Conservation (phyloP, 1,140 invertebrate species). For the Brachionus koreanus region DNA sequence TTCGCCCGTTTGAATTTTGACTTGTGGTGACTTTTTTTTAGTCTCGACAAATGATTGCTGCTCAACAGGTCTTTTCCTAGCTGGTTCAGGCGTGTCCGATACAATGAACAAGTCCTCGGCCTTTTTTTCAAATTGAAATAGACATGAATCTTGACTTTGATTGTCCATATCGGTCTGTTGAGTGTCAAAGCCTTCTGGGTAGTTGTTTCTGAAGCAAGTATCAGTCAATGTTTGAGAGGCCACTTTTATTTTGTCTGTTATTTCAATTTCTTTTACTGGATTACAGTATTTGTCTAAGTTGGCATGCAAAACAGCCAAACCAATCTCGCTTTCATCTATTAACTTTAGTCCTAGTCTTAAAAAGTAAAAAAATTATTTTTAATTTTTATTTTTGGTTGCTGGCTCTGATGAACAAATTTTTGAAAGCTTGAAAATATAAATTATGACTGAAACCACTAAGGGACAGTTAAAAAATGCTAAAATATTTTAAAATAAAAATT, state of each 20-base stretch:
- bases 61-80: not conserved
- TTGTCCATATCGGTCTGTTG: not conserved
- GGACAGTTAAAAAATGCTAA: too few relatives aligned
- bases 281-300: constrained; percentile 16
- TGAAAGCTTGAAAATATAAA: not conserved
- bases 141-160: constrained; percentile 11
- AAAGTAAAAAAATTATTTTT: not conserved
- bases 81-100: constrained; percentile 18
- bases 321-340: constrained; percentile 28
- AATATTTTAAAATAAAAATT: too few relatives aligned
- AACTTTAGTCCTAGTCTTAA: not conserved
- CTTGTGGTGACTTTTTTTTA: not conserved
- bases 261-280: not conserved
- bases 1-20: not conserved
- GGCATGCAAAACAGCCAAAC: not conserved
- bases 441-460: too few relatives aligned
- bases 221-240: constrained; percentile 22
- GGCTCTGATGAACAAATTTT: too few relatives aligned
- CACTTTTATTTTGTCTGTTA: not conserved
- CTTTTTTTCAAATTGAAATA: constrained; percentile 32
- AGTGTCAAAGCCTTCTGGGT: not conserved
- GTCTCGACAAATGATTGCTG: constrained; percentile 45
- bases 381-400: not conserved
- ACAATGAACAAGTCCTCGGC: constrained; percentile 23
- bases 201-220: not conserved